Conservation (phyloP, 2,797 vertebrate genomes). For the Fistularia tabacaria region DNA sequence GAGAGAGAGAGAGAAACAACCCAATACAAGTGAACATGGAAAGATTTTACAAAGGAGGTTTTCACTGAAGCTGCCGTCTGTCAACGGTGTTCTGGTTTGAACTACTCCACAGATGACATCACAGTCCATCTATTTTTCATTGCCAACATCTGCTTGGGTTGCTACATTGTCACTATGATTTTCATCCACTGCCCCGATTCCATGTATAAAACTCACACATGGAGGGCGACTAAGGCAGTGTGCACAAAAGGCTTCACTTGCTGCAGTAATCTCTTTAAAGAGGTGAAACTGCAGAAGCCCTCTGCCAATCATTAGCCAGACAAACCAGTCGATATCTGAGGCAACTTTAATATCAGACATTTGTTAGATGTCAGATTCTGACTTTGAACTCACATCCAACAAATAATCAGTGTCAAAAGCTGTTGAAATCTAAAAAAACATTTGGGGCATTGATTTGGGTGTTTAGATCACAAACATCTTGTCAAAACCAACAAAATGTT, state of each 20-base stretch:
- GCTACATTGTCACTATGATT: constrained; percentile 71
- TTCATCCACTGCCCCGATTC: constrained; percentile 58
- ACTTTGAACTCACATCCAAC: too few species aligned
- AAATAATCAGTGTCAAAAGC: too few species aligned
- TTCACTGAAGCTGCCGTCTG: constrained; percentile 49
- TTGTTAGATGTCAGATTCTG: too few species aligned
- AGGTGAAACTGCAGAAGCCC: neutral
- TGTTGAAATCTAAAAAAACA: too few species aligned
- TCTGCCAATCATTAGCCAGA: neutral
- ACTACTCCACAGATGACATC: constrained; percentile 70
- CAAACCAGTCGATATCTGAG: neutral
- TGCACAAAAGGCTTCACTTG: constrained; percentile 22
- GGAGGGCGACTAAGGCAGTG: constrained; percentile 49
- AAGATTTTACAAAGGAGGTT: constrained; percentile 4
- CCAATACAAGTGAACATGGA: constrained; percentile 17
- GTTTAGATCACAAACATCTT: too few species aligned
- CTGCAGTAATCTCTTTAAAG: too few species aligned
- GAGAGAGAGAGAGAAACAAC: too few species aligned
- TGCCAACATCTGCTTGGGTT: constrained; percentile 76
- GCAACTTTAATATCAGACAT: too few species aligned
- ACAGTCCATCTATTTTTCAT: constrained; percentile 77
- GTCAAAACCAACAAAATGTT: too few species aligned
- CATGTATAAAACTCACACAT: constrained; percentile 59
- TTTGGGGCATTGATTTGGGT: too few species aligned
- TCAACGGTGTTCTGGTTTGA: constrained; percentile 62